These are phyloP conservation scores for Ephestia elutella DNA, from an alignment of 1,140 invertebrate genomes.

Conservation along the genomic window DNA sequence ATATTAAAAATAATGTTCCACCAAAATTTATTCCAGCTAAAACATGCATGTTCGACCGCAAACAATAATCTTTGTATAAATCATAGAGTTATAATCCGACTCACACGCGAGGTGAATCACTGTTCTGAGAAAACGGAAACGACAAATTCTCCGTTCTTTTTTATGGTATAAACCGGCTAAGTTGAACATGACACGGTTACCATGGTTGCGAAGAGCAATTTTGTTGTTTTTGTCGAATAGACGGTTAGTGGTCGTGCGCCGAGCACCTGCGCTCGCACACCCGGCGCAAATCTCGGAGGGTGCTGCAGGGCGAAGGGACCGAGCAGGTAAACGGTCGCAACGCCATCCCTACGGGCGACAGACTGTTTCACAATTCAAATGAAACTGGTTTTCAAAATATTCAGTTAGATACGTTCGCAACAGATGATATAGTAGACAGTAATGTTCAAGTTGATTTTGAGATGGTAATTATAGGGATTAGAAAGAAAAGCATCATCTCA, in stretches of 20 bases:
- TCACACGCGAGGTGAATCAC: conserved; percentile 56
- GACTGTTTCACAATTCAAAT: conserved; percentile 20
- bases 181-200: conserved; percentile 26
- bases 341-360: conserved; percentile 12
- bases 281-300: conserved; percentile 56
- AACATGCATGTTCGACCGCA: conserved; percentile 39
- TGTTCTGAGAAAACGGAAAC: conserved; percentile 63
- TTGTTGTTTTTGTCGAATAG: conserved; percentile 34
- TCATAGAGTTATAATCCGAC: conserved; percentile 40
- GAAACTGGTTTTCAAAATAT: conserved; percentile 24
- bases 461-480: neutral
- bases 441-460: neutral
- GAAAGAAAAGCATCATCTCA: conserved; percentile 16
- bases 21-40: conserved; percentile 27
- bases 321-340: conserved; percentile 54
- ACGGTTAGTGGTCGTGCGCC: conserved; percentile 41
- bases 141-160: conserved; percentile 57
- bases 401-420: conserved; percentile 7
- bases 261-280: conserved; percentile 51
- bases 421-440: neutral
- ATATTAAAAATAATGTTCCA: conserved; percentile 42
- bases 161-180: conserved; percentile 42
- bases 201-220: conserved; percentile 17
- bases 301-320: conserved; percentile 31
- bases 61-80: conserved; percentile 53